Base-by-base conservation (phyloP, 2,888 invertebrate genomes). In the Nomada hirtipes region DNA sequence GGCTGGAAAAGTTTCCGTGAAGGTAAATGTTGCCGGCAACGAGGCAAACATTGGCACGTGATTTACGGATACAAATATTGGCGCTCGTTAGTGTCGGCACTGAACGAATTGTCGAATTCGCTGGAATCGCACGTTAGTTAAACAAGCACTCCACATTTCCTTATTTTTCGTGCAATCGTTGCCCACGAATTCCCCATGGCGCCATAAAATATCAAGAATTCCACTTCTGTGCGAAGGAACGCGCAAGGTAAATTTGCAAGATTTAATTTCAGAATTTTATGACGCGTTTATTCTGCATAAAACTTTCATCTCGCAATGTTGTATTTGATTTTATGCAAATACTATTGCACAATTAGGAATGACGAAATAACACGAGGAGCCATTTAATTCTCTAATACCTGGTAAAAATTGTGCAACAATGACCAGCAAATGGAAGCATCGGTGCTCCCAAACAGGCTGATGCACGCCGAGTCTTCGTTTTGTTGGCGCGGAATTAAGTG, bases 21-120 rank as follows among this genome's bases (percentile, higher is more conserved):
- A 78, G 79, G 82, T 71, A 82, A 86, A 87, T 82, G 88, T 88
- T 86, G 84, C 86, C 76, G 65, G 50, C 68, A 67, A 59, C 76
- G 67, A 76, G 75, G 88, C 81, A 88, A 90, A 90, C 90, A 90
- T 90, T 90, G 85, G 74, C 73, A 71, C 78, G 77, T 74, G 87
- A 88, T 87, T 90, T 86, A 87, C 87, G 85, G 84, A 87, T 89
- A 86, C 86, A 89, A 90, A 89, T 86, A 90, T 90, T 90, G 88
- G 88, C 86, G 79, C 82, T 87, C 85, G 86, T 89, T 86, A 84
- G 79, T 74, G 70, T 70, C 53, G 72, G 76, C 55, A 15, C 72
- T 55, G 87, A 78, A 86, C 86, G 79, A 78, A 88, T 88, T 86
- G 82, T 86, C 79, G 81, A 79, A 82, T 76, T 67, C 70, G 52